Percentiles rank a stretch among this genome's conserved stretches.
Conservation (phyloP, 2,888 invertebrate species). For the Pterobdella sp. region DNA sequence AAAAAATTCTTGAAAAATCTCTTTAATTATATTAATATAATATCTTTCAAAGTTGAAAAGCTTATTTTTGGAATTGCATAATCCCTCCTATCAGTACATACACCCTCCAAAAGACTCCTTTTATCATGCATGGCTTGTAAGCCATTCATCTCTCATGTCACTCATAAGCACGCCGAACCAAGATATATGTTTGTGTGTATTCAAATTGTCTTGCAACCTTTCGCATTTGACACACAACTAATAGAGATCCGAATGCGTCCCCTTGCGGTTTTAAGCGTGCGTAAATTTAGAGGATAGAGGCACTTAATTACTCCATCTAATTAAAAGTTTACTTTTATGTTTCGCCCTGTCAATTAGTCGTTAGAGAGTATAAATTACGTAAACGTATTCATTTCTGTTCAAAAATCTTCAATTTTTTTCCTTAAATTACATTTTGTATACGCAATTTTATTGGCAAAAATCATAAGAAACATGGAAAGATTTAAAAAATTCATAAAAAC, state of each 20-base stretch:
- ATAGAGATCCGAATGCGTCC: background rate
- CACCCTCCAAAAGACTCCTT: background rate
- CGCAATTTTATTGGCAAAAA: background rate
- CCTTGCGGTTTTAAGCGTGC: background rate
- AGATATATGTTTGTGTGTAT: slow-evolving; percentile 7
- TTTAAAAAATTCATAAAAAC: background rate
- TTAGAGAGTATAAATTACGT: background rate
- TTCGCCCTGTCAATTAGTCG: background rate
- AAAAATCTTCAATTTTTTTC: background rate
- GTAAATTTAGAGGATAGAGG: background rate
- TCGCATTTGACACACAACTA: background rate
- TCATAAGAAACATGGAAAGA: background rate
- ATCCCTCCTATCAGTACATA: background rate
- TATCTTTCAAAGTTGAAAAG: no score
- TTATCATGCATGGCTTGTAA: background rate
- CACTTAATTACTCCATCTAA: background rate
- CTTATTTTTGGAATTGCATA: background rate
- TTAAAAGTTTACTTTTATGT: background rate
- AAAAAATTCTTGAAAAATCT: no score
- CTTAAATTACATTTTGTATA: background rate
- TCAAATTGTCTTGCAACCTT: background rate
- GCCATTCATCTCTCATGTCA: slow-evolving; percentile 5
- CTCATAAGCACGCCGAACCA: slow-evolving; percentile 14
- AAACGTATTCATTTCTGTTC: background rate
- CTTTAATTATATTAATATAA: no score